A percentile compares a stretch with the other conserved stretches of the same genome.
These are phyloP conservation scores for Catharus minimus DNA, from an alignment of 2,113 vertebrate species.

Conservation along the genomic window DNA sequence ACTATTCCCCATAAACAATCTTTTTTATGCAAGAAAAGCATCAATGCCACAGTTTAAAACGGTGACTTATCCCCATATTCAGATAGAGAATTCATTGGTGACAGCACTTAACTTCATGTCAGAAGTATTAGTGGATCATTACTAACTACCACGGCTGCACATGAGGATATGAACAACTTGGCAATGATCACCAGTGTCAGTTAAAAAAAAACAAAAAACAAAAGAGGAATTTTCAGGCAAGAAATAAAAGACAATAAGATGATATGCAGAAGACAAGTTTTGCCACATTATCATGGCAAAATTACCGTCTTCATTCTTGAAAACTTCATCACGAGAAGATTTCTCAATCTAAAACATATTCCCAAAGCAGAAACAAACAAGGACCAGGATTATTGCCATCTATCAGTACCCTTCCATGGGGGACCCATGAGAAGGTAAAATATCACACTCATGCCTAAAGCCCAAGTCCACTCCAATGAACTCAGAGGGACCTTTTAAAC, in stretches of 20 bases:
- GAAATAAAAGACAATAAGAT: too few species aligned
- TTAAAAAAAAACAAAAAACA: neutral
- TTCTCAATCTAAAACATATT: neutral
- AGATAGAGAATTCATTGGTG: neutral
- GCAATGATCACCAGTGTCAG: neutral
- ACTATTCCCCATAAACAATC: neutral
- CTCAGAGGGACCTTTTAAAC: neutral
- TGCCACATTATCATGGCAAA: neutral
- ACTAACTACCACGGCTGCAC: neutral
- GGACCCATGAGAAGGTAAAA: neutral
- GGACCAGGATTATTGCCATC: neutral
- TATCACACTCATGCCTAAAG: neutral
- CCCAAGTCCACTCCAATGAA: neutral
- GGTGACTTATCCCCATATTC: neutral
- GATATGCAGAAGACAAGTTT: neutral
- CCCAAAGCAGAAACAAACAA: neutral
- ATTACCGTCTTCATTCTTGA: neutral
- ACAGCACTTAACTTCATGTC: neutral
- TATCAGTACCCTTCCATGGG: neutral
- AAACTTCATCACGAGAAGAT: neutral
- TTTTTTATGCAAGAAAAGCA: neutral
- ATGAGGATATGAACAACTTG: neutral
- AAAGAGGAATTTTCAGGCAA: neutral
- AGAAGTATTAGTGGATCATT: neutral
- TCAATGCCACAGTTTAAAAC: neutral